These are phyloP conservation scores for Eueremaeus valkanovi DNA, from an alignment of 2,888 invertebrate genomes.

Conservation along the genomic window DNA sequence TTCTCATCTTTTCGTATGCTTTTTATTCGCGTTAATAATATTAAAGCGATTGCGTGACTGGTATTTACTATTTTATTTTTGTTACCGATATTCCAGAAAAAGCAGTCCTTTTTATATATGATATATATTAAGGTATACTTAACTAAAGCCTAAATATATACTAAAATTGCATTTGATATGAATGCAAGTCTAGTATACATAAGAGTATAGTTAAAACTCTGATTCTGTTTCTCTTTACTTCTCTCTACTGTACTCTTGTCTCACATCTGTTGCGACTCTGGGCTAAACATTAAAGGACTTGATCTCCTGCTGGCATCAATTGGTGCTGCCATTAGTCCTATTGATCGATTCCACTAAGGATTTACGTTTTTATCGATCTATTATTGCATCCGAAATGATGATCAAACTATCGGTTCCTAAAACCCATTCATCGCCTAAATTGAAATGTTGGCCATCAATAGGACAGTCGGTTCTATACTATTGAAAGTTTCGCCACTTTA, in stretches of 20 bases:
- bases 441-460: constrained; percentile 34
- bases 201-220: neutral
- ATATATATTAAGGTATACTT: constrained; percentile 18
- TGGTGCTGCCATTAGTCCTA: constrained; percentile 33
- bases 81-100: constrained; percentile 25
- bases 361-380: constrained; percentile 35
- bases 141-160: neutral
- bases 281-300: constrained; percentile 12
- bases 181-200: neutral
- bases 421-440: neutral
- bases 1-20: neutral
- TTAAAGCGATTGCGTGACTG: constrained; percentile 35
- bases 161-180: neutral
- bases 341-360: constrained; percentile 35
- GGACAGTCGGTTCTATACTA: neutral
- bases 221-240: neutral
- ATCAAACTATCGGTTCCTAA: constrained; percentile 7
- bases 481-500: constrained; percentile 4
- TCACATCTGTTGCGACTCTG: constrained; percentile 33
- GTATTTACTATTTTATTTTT: constrained; percentile 18
- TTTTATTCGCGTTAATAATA: constrained; percentile 35
- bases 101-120: constrained; percentile 14
- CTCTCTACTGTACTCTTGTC: too few species aligned
- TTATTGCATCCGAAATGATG: constrained; percentile 33
- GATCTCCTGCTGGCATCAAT: constrained; percentile 33